Evolutionary conservation across 2,797 vertebrate genomes (phyloP).

Genomic region (Aeoliscus strigatus): DNA sequence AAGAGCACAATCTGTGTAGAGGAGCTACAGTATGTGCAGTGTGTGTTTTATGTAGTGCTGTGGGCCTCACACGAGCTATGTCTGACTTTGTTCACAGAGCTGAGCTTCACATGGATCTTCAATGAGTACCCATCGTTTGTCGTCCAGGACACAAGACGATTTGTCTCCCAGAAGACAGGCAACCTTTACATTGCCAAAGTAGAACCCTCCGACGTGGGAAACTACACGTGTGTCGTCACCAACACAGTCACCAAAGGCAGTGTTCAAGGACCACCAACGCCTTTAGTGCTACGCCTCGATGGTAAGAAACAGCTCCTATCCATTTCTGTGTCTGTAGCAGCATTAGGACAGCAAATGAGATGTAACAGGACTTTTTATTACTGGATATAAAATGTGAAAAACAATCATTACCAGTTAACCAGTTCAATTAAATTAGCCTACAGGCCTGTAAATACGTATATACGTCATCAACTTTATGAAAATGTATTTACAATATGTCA

Average conservation of each 20-base stretch:
- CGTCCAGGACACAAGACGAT: conserved; percentile 86
- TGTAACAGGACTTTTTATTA: too few relatives aligned
- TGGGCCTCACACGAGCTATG: conserved; percentile 1
- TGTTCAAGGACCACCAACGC: conserved; percentile 87
- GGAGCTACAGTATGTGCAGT: conserved; percentile 15
- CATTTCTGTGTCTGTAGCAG: too few relatives aligned
- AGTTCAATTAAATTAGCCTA: too few relatives aligned
- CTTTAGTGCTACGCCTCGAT: conserved; percentile 84
- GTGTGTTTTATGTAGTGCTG: conserved; percentile 3
- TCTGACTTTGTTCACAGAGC: conserved; percentile 65
- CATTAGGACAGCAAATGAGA: too few relatives aligned
- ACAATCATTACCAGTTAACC: too few relatives aligned
- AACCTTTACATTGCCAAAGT: conserved; percentile 95
- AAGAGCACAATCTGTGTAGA: conserved; percentile 18
- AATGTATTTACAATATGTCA: too few relatives aligned
- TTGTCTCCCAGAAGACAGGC: conserved; percentile 92
- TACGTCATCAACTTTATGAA: too few relatives aligned
- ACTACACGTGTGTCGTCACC: conserved; percentile 93
- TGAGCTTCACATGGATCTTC: conserved; percentile 94
- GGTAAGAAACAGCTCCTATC: conserved; percentile 67
- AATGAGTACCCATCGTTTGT: conserved; percentile 87
- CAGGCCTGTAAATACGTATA: too few relatives aligned
- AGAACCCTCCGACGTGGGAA: conserved; percentile 87
- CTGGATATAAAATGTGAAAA: too few relatives aligned
- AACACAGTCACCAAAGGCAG: conserved; percentile 84